Conservation (phyloP, 1,140 invertebrate species). For the Dinothrombium tinctorium region DNA sequence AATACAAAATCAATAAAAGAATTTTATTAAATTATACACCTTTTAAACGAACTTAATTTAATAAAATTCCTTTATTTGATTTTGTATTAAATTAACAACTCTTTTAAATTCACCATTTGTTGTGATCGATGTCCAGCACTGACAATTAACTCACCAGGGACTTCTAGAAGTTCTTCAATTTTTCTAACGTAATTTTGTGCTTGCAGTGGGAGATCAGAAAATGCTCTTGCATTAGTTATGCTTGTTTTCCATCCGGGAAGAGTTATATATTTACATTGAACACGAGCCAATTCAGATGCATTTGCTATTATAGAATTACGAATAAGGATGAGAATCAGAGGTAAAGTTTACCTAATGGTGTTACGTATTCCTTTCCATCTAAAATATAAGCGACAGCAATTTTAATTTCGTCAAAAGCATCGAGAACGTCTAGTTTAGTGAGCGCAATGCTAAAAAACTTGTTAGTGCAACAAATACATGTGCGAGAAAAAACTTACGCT, state of each 20-base stretch:
- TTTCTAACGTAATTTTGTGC: conserved; percentile 63
- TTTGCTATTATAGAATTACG: conserved; percentile 18
- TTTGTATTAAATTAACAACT: too few species aligned
- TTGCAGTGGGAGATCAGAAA: conserved; percentile 58
- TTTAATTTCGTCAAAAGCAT: conserved; percentile 68
- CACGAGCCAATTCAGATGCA: conserved; percentile 22
- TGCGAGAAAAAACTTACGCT: conserved; percentile 24
- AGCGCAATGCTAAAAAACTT: conserved; percentile 38
- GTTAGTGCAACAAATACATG: not conserved
- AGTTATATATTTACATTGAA: conserved; percentile 64
- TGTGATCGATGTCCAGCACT: too few species aligned
- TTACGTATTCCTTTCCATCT: conserved; percentile 39
- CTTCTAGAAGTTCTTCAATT: conserved; percentile 56
- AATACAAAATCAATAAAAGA: not conserved
- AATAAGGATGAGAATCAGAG: not conserved
- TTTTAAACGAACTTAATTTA: too few species aligned
- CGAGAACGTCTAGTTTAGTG: conserved; percentile 92
- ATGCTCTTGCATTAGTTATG: conserved; percentile 57
- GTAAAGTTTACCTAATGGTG: conserved; percentile 23
- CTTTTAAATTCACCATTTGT: too few species aligned
- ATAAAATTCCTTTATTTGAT: too few species aligned
- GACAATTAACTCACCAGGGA: conserved; percentile 44
- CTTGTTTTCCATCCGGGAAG: conserved; percentile 69
- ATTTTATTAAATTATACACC: too few species aligned
- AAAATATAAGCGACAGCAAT: conserved; percentile 48